A percentile compares a stretch with the other conserved stretches of the same genome.
These are phyloP conservation scores for Tauraco hartlaubi DNA, from an alignment of 2,797 vertebrate genomes.

Conservation along the genomic window DNA sequence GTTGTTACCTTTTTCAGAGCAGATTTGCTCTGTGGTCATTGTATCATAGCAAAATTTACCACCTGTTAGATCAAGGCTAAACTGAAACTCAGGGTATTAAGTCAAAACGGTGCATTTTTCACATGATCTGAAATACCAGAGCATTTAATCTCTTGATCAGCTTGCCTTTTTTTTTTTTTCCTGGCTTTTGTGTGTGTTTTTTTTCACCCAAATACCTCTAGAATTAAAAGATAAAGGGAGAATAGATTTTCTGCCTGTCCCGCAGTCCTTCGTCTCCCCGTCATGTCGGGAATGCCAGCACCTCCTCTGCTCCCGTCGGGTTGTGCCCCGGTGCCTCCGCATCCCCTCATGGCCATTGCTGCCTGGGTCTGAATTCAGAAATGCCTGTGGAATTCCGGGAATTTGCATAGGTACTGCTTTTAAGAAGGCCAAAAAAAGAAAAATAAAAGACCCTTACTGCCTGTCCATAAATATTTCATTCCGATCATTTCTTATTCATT, in stretches of 20 bases:
- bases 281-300: neutral
- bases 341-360: neutral
- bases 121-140: neutral
- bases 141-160: slow-evolving; percentile 44
- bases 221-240: slow-evolving; percentile 1
- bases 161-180: neutral
- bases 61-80: neutral
- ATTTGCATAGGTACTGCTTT: neutral
- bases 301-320: neutral
- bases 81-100: neutral
- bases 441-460: neutral
- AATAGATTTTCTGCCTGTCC: neutral
- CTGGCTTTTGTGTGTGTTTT: neutral
- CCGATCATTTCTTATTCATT: neutral
- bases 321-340: rapidly evolving
- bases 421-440: neutral
- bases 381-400: rapidly evolving
- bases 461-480: neutral
- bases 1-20: neutral
- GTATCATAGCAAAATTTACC: neutral
- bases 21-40: neutral
- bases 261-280: neutral
- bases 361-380: neutral
- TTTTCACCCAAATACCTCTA: neutral
- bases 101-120: neutral